Evolutionary conservation across 2,797 vertebrate genomes (phyloP).

Genomic region (Manis pentadactyla): DNA sequence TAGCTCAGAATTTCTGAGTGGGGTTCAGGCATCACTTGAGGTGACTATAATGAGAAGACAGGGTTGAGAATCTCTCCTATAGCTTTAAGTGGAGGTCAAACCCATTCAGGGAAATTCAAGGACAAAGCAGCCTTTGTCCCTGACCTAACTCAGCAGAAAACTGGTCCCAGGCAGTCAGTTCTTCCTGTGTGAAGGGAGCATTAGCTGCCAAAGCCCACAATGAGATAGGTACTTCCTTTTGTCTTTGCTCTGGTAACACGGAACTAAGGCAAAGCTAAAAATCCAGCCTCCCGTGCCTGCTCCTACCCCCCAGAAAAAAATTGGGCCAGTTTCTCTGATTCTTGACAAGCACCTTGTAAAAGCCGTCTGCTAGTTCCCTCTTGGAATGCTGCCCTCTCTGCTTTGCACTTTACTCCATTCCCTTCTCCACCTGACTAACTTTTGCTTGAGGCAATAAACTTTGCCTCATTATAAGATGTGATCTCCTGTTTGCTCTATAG

Average conservation of each 20-base stretch:
- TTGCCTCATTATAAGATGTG: background rate
- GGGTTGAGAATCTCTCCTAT: background rate
- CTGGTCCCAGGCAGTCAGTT: background rate
- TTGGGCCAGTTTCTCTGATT: background rate
- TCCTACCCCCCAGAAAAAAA: background rate
- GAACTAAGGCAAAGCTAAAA: background rate
- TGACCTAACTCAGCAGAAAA: slow-evolving; percentile 27
- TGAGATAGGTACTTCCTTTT: background rate
- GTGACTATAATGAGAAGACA: background rate
- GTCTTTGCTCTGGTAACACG: background rate
- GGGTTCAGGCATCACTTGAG: background rate
- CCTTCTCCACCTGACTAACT: background rate
- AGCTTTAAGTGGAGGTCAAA: background rate
- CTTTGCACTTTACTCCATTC: background rate
- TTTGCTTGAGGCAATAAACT: background rate
- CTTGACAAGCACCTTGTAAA: background rate
- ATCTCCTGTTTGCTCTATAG: background rate
- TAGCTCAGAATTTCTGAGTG: background rate
- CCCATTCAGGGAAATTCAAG: slow-evolving; percentile 4
- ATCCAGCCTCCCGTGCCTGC: background rate
- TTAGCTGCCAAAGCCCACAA: background rate
- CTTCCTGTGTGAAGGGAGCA: background rate
- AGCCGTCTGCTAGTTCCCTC: background rate
- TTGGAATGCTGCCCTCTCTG: background rate
- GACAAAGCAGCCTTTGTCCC: background rate